Base-by-base conservation (phyloP, 1,140 invertebrate genomes). In the Drosophila jambulina region DNA sequence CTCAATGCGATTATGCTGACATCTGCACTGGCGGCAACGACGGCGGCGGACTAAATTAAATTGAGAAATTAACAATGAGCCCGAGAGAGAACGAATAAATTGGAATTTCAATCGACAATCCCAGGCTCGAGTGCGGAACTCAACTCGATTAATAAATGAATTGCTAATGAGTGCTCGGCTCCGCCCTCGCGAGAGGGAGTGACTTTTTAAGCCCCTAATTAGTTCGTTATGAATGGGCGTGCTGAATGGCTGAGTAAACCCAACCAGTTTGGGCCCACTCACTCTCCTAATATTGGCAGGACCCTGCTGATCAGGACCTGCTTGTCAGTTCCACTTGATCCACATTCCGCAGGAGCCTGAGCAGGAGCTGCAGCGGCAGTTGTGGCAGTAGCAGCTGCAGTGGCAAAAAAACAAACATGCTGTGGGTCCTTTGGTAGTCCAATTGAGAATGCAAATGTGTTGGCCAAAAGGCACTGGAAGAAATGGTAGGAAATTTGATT, bases 1-100 rank as follows among this genome's bases (percentile, higher is more conserved):
- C 68, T 90, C 86, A 90, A 90, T 90, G 82, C 85, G 85, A 90
- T 90, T 90, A 90, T 90, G 85, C 68, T 90, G 85, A 67, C 81
- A 84, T 78, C 49, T 72, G 78, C 67, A 81, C 38, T 57, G 62
- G 48, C 43, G 34, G 27, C 32, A 38, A 29, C 29, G 46, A 12
- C 29, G 32, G 25, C 67, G 43, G 4, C 51, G 42, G 42, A 74
- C 49, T 59, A 71, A 87, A 83, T 83, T 68, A 83, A 87, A 80
- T 88, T 87, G 79, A 78, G 76, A 78, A 78, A 78, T 56, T 65
- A 64, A 65, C 81, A 82, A 86, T 82, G 48, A 74, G 67, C 49
- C 56, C 70, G 65, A 48, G 54, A 60, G 76, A 36, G 32, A 38
- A 13, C 34, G 58, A 78, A 88, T 88, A 90, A 85, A 85, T 90